phyloP scores from a whole-genome alignment of 2,888 invertebrate genomes.

The Pollenia labialis region DNA sequence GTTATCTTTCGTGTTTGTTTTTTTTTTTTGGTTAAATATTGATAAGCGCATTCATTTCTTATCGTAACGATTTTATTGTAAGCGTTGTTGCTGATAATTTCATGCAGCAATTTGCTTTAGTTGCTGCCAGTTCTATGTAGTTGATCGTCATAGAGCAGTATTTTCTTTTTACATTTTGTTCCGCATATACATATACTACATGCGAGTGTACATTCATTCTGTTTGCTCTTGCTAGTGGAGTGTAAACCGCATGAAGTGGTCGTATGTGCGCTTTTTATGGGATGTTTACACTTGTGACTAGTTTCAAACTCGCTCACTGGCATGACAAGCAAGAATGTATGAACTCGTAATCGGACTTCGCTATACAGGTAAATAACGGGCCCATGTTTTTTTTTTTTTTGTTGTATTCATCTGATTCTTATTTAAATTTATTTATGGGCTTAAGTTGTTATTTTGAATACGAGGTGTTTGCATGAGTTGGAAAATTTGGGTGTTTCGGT shows the following conservation, averaged over 20 bases:
- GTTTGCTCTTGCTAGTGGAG: slow-evolving; percentile 21
- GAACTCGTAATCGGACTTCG: neutral
- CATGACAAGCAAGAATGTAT: slow-evolving; percentile 27
- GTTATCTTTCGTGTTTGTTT: slow-evolving; percentile 60
- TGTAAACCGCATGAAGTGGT: slow-evolving; percentile 15
- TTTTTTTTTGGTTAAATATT: slow-evolving; percentile 52
- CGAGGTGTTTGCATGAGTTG: neutral
- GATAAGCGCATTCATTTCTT: slow-evolving; percentile 63
- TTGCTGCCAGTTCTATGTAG: slow-evolving; percentile 15
- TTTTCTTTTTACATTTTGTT: neutral
- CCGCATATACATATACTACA: neutral
- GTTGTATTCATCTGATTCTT: neutral
- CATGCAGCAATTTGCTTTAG: slow-evolving; percentile 35
- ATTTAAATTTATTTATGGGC: slow-evolving; percentile 27
- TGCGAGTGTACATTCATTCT: neutral
- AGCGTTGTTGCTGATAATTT: slow-evolving; percentile 34
- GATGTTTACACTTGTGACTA: slow-evolving; percentile 31
- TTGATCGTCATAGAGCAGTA: slow-evolving; percentile 7
- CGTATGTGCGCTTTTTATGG: slow-evolving; percentile 1
- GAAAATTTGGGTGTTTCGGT: neutral
- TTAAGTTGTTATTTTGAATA: neutral
- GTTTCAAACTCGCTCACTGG: slow-evolving; percentile 7
- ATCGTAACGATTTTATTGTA: slow-evolving; percentile 38
- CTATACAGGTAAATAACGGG: slow-evolving; percentile 46
- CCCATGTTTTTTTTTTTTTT: neutral